Base-by-base conservation (phyloP, 2,797 vertebrate genomes). In the Discoglossus pictus region DNA sequence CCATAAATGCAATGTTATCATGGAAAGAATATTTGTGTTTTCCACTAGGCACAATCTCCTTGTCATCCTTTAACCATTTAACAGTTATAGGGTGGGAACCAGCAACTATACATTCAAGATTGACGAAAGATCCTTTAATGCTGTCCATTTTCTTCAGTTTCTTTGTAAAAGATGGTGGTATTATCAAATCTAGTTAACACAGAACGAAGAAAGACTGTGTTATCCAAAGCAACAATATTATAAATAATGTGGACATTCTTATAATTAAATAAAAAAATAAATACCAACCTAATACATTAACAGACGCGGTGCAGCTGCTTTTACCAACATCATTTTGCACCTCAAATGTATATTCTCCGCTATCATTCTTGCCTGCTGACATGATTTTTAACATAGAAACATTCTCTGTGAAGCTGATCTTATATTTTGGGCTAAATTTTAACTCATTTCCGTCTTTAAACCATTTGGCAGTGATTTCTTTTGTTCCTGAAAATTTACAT, bases 101-200 rank as follows among this genome's bases (percentile, higher is more conserved):
- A 43, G 96, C 94, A 25, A 99, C 91, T 62, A 98, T 94, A 73
- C 95, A 96, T 55, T 99, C 97, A 80, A 97, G 80, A 48, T 96
- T 94, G 61, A 95, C 88, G 65, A 94, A 98, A 18, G 94, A 98
- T 9, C 94, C 96, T 83, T 95, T 97, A 80, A 97, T 94, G 67
- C 93, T 94, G 80, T 98, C 95, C 73, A 87, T 91, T 85, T 92
- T 89, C 85, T 95, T 97, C 66, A 99, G 83, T 70, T 95, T 99
- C 85, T 96, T 96, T 51, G 95, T 97, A 76, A 99, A 98, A 61
- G 93, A 93, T 2, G 97, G 97, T 60, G 96, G 94, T 82, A 99
- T 93, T 78, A 98, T 94, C 83, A 97, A 94, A 93, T 99, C 97
- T 99, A 77, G 76, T 53, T 78, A 84, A 81, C 35, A 59, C 55